phyloP scores from a whole-genome alignment of 2,113 vertebrate species.

The Zapornia atra region DNA sequence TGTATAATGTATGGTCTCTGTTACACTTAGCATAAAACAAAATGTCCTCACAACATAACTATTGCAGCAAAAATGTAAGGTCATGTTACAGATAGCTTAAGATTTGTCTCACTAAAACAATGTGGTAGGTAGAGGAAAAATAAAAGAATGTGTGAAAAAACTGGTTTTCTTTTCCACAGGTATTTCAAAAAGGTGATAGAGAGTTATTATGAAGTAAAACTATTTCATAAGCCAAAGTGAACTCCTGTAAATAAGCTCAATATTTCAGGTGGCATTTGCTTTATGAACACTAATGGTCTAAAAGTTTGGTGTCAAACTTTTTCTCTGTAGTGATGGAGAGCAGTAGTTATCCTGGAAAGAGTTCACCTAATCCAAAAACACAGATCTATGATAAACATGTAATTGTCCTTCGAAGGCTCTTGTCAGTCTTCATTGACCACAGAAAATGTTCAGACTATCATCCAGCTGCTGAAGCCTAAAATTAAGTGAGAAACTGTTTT shows the following conservation, averaged over 20 bases:
- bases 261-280: accelerated
- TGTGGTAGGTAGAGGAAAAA: not conserved
- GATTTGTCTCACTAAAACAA: not conserved
- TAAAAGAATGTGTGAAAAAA: not conserved
- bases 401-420: not conserved
- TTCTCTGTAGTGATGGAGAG: not conserved
- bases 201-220: not conserved
- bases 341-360: not conserved
- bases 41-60: not conserved
- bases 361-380: not conserved
- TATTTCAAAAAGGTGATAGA: not conserved
- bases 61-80: not conserved
- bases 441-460: not conserved
- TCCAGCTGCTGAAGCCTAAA: not conserved
- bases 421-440: not conserved
- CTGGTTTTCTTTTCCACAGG: not conserved
- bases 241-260: not conserved
- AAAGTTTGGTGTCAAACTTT: not conserved
- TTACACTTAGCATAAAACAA: not conserved
- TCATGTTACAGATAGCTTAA: not conserved
- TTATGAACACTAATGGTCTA: not conserved
- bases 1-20: not conserved
- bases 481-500: not conserved
- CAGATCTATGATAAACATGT: not conserved
- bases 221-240: not conserved